phyloP scores from a whole-genome alignment of 2,797 vertebrate species.

The Sparidentex hasta region DNA sequence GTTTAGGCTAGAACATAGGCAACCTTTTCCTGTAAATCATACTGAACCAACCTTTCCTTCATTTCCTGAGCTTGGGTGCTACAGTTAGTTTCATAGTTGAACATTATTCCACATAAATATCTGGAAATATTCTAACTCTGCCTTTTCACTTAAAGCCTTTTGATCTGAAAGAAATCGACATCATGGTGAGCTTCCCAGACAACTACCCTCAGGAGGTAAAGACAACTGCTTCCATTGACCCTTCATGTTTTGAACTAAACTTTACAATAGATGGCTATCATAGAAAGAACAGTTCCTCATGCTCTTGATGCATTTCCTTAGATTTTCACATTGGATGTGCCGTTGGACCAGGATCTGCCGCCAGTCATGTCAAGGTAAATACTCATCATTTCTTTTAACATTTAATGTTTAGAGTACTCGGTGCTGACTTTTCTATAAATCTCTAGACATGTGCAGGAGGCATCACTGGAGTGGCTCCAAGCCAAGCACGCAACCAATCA shows the following conservation, averaged over 20 bases:
- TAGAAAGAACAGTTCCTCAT: slow-evolving; percentile 12
- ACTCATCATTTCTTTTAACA: background rate
- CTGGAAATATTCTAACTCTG: slow-evolving; percentile 38
- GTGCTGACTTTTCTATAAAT: background rate
- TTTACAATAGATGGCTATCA: background rate
- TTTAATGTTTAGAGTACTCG: background rate
- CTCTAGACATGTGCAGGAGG: slow-evolving; percentile 83
- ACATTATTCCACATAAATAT: background rate
- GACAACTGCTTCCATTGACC: background rate
- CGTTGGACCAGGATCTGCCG: slow-evolving; percentile 87
- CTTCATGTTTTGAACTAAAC: background rate
- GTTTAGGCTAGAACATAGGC: background rate
- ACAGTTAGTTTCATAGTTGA: background rate
- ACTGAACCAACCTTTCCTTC: background rate
- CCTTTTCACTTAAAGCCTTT: slow-evolving; percentile 82
- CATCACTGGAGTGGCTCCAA: slow-evolving; percentile 86
- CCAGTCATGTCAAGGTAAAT: slow-evolving; percentile 86
- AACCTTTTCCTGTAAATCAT: background rate
- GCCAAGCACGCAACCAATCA: slow-evolving; percentile 89
- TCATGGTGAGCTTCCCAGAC: slow-evolving; percentile 90
- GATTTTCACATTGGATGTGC: slow-evolving; percentile 88
- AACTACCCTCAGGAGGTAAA: slow-evolving; percentile 88
- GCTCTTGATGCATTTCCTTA: slow-evolving; percentile 46
- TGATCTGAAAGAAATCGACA: slow-evolving; percentile 87
- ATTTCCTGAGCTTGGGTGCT: background rate